A percentile compares a stretch with the other conserved stretches of the same genome.
phyloP scores from a whole-genome alignment of 2,888 invertebrate genomes.

The Cephus rjabovi region DNA sequence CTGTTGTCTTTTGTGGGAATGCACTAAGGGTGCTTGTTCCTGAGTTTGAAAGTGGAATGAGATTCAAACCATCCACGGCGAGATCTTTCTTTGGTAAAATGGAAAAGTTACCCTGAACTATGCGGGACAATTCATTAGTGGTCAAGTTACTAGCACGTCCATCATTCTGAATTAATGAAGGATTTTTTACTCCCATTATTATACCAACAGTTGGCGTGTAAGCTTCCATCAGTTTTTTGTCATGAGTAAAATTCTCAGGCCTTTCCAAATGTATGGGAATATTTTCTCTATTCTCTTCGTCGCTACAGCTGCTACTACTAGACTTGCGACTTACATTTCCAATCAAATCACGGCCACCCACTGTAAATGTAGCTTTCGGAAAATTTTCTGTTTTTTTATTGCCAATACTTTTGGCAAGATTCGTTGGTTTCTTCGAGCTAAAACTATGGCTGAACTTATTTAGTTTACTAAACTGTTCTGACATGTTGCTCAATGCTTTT shows the following conservation, averaged over 20 bases:
- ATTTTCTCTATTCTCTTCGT: conserved; percentile 70
- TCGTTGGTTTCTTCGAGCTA: conserved; percentile 65
- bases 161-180: conserved; percentile 35
- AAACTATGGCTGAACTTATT: conserved; percentile 78
- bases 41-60: conserved; percentile 28
- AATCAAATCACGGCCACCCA: conserved; percentile 56
- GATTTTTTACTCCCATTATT: conserved; percentile 68
- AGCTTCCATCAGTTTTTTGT: conserved; percentile 65
- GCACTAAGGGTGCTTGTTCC: conserved; percentile 41
- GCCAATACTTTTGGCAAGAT: conserved; percentile 41
- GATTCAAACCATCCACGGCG: conserved; percentile 30
- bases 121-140: conserved; percentile 2
- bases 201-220: conserved; percentile 77
- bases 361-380: conserved; percentile 54
- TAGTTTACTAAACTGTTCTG: conserved; percentile 87
- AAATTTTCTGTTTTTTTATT: conserved; percentile 29
- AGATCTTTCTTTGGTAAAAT: conserved; percentile 5
- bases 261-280: conserved; percentile 46
- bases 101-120: conserved; percentile 1
- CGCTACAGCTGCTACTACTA: conserved; percentile 70
- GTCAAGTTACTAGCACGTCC: not conserved
- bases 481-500: conserved; percentile 87
- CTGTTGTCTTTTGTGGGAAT: conserved; percentile 59
- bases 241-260: conserved; percentile 43
- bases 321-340: conserved; percentile 68